Evolutionary conservation across 2,113 vertebrate genomes (phyloP).

Genomic region (Anser brachyrhynchus): DNA sequence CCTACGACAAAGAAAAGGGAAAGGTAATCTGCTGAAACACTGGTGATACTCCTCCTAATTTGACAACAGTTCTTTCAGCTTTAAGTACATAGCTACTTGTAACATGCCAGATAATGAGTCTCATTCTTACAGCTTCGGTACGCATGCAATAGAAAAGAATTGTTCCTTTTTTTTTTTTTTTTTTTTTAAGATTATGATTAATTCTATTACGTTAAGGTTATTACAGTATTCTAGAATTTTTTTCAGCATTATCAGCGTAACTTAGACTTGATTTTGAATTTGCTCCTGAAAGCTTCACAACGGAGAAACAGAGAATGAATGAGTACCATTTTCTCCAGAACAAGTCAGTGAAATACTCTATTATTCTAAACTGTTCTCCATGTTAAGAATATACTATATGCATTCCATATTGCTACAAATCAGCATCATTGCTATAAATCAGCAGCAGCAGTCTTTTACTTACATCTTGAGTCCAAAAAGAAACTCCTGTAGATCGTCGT

Average conservation of each 20-base stretch:
- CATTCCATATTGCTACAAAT: background rate
- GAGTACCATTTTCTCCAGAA: background rate
- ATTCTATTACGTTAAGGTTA: background rate
- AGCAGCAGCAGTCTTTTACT: constrained; percentile 41
- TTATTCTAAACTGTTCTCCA: background rate
- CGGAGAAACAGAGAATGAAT: background rate
- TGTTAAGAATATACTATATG: background rate
- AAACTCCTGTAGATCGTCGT: constrained; percentile 93
- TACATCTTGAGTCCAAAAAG: constrained; percentile 94
- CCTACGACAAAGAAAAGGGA: background rate
- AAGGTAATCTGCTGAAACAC: background rate
- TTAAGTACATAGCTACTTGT: background rate
- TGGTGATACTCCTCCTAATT: background rate
- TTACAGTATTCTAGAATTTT: background rate
- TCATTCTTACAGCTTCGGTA: background rate
- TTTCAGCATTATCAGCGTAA: background rate
- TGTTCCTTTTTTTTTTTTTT: background rate
- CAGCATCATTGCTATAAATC: background rate
- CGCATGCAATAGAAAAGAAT: background rate
- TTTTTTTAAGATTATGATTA: background rate
- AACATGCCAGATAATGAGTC: background rate
- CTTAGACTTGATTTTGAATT: background rate
- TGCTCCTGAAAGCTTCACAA: background rate
- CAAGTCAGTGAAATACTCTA: background rate
- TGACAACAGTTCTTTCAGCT: background rate